Conservation (phyloP, 2,113 vertebrate genomes). For the Thalassoma bifasciatum region DNA sequence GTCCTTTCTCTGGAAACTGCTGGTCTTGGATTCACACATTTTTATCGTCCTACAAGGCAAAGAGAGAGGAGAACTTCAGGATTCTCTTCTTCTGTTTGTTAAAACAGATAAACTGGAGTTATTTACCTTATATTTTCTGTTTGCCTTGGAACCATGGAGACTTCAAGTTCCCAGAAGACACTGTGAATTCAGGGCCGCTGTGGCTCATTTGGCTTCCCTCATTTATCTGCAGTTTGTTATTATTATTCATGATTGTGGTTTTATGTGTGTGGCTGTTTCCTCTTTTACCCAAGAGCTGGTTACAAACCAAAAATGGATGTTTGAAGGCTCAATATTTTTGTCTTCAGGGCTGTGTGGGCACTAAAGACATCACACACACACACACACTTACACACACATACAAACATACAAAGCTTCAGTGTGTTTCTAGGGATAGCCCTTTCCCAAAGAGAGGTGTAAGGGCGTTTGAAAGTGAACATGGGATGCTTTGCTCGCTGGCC, state of each 20-base stretch:
- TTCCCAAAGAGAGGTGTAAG: slow-evolving; percentile 32
- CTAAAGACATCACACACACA: slow-evolving; percentile 18
- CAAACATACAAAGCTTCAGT: slow-evolving; percentile 20
- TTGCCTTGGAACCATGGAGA: neutral
- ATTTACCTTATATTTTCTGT: neutral
- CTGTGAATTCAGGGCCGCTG: slow-evolving; percentile 13
- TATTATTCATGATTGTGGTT: slow-evolving; percentile 51
- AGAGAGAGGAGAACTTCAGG: neutral
- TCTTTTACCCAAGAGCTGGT: slow-evolving; percentile 36
- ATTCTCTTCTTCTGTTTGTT: neutral
- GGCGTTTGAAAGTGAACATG: slow-evolving; percentile 10
- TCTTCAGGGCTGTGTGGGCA: slow-evolving; percentile 33
- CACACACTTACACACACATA: slow-evolving; percentile 7
- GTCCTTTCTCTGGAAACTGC: slow-evolving; percentile 48
- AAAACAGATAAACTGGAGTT: neutral
- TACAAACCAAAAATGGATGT: slow-evolving; percentile 19
- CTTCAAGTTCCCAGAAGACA: neutral
- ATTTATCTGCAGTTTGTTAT: slow-evolving; percentile 20
- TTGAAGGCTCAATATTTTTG: slow-evolving; percentile 39
- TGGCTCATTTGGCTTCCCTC: slow-evolving; percentile 24
- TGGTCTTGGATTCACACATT: slow-evolving; percentile 31
- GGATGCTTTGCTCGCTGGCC: slow-evolving; percentile 14
- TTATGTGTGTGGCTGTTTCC: slow-evolving; percentile 6
- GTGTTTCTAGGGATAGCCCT: slow-evolving; percentile 27
- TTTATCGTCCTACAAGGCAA: neutral